Conservation (phyloP, 2,888 invertebrate species). For the Mesorhabditis sp. region DNA sequence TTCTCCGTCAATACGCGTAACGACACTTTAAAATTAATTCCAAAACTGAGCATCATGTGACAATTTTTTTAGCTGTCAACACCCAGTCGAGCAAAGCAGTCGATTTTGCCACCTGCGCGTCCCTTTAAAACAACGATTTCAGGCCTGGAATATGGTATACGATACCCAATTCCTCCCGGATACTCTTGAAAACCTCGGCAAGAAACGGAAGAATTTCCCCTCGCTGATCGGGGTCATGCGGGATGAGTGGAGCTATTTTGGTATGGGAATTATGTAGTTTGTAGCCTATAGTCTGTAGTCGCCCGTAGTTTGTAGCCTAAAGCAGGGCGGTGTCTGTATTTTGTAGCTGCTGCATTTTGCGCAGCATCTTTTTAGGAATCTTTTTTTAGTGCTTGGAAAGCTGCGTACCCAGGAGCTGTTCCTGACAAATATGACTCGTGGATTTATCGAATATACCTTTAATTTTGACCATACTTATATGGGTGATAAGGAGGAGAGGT, state of each 20-base stretch:
- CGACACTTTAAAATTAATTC: no score
- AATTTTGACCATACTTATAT: neutral
- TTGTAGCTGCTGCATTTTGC: no score
- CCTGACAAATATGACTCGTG: neutral
- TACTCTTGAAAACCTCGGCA: slow-evolving; percentile 1
- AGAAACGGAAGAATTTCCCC: neutral
- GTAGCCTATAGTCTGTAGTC: no score
- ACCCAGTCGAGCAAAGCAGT: no score
- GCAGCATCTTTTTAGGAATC: neutral
- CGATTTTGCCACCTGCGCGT: no score
- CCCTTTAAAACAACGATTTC: no score
- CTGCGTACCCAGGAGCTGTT: neutral
- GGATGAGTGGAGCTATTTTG: neutral
- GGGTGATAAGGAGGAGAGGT: neutral
- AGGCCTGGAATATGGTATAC: slow-evolving; percentile 3
- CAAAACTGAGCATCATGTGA: no score
- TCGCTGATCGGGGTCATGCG: neutral
- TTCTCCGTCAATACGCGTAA: no score
- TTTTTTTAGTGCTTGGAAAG: neutral
- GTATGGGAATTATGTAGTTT: no score
- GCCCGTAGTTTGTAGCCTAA: no score
- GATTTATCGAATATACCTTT: neutral
- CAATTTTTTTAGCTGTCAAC: no score
- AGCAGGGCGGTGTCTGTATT: no score
- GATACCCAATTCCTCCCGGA: neutral